Evolutionary conservation across 2,888 invertebrate genomes (phyloP).

Genomic region (Luperina nickerlii): DNA sequence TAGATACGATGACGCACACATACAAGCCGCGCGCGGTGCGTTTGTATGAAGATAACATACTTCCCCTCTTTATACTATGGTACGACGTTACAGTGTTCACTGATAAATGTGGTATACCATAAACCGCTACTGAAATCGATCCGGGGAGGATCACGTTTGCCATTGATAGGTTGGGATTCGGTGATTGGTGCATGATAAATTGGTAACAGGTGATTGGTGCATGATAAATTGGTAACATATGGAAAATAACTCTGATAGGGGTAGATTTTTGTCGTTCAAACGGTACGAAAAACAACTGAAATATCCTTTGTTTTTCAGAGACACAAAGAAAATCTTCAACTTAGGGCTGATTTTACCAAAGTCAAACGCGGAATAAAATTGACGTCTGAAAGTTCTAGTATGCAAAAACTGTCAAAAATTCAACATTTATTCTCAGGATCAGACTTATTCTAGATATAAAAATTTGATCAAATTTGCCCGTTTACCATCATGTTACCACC

Average conservation of each 20-base stretch:
- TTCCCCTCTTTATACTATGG: too few relatives aligned
- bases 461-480: not conserved
- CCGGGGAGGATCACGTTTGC: conserved; percentile 2
- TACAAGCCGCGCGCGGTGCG: too few relatives aligned
- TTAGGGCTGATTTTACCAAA: too few relatives aligned
- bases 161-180: not conserved
- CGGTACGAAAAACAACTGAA: not conserved
- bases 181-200: not conserved
- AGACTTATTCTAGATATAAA: too few relatives aligned
- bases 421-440: too few relatives aligned
- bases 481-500: too few relatives aligned
- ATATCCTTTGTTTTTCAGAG: not conserved
- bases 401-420: too few relatives aligned
- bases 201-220: not conserved
- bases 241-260: not conserved
- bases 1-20: too few relatives aligned
- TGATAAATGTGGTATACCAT: conserved; percentile 33
- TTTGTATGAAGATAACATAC: too few relatives aligned
- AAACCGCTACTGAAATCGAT: conserved; percentile 37
- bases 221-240: not conserved
- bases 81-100: too few relatives aligned
- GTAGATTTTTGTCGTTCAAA: not conserved
- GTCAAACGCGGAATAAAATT: too few relatives aligned
- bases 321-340: not conserved
- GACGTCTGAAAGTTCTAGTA: too few relatives aligned